Percentiles rank a stretch among this genome's conserved stretches.
Conservation (phyloP, 2,888 invertebrate species). For the Rhabditoides inermis region DNA sequence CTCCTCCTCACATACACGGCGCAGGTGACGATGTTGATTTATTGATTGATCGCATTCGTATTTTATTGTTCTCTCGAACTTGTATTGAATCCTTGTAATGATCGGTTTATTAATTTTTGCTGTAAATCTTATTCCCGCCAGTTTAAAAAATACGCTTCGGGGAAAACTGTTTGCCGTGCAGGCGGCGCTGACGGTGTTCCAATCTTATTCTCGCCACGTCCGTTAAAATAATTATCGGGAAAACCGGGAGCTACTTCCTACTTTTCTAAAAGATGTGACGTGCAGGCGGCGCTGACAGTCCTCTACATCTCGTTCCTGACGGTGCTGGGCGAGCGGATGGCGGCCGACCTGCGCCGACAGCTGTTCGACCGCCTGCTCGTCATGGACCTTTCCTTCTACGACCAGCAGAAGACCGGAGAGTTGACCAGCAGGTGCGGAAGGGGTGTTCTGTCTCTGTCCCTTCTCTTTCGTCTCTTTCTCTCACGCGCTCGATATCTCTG, state of each 20-base stretch:
- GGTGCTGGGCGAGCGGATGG: constrained; percentile 78
- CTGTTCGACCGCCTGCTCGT: constrained; percentile 24
- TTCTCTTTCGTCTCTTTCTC: background rate
- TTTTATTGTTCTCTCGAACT: no score
- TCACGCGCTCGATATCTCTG: no score
- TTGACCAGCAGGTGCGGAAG: background rate
- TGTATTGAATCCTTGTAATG: no score
- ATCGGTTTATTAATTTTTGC: no score
- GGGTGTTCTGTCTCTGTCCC: background rate
- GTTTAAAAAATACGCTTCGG: no score
- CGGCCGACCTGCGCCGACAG: constrained; percentile 66
- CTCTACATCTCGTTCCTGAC: constrained; percentile 78
- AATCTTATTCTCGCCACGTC: no score
- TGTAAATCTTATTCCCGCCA: no score
- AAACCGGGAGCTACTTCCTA: no score
- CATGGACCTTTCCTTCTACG: constrained; percentile 81
- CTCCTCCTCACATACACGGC: constrained; percentile 20
- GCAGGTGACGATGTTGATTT: constrained; percentile 9
- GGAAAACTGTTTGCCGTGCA: no score
- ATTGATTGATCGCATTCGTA: no score
- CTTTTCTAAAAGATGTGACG: background rate
- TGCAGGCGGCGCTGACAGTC: constrained; percentile 75
- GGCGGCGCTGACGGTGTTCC: no score
- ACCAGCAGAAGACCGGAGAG: constrained; percentile 67
- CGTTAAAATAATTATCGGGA: no score